Evolutionary conservation across 2,113 vertebrate genomes (phyloP).

Genomic region (Vanacampus margaritifer): DNA sequence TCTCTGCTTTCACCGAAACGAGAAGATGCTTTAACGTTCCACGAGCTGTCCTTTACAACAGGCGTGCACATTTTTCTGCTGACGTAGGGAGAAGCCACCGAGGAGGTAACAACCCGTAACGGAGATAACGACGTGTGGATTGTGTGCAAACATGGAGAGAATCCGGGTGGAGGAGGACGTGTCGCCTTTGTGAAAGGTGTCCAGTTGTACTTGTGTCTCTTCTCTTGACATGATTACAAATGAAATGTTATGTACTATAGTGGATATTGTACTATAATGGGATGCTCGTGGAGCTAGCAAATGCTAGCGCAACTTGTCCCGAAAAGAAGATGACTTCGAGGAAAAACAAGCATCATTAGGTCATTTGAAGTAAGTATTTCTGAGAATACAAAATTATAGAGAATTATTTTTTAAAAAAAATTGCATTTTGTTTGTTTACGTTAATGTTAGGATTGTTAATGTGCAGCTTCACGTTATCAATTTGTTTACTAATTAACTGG

Average conservation of each 20-base stretch:
- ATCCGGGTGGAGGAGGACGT: conserved; percentile 6
- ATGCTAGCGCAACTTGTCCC: neutral
- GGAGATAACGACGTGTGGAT: neutral
- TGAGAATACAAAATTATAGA: neutral
- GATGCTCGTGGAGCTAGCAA: neutral
- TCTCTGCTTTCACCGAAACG: too few relatives aligned
- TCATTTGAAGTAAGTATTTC: neutral
- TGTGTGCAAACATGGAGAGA: conserved; percentile 1
- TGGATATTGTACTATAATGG: neutral
- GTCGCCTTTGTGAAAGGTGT: neutral
- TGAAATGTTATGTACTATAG: neutral
- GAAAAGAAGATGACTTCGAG: neutral
- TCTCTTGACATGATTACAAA: neutral
- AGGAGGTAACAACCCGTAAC: neutral
- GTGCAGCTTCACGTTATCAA: neutral
- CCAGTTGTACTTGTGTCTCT: neutral
- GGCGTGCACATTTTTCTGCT: neutral
- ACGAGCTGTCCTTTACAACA: neutral
- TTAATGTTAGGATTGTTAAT: neutral
- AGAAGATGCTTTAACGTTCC: too few relatives aligned
- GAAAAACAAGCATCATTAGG: neutral
- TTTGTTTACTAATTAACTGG: neutral
- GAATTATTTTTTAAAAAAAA: too few relatives aligned
- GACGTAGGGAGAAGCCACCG: neutral
- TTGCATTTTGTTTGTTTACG: neutral